Conservation (phyloP, 2,113 vertebrate species). For the Thalassarche chlororhynchos region DNA sequence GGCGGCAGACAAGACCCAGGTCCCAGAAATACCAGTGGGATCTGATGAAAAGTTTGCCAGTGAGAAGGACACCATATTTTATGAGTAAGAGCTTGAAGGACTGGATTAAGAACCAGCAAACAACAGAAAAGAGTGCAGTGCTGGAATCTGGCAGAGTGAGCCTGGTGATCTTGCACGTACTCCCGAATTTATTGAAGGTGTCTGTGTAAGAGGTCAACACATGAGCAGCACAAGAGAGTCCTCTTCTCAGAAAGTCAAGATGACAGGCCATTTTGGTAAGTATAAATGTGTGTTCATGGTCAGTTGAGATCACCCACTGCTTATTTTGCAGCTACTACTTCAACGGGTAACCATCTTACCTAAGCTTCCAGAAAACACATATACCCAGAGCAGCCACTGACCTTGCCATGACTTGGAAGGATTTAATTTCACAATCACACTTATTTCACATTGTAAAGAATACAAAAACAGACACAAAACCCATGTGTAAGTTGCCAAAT, state of each 20-base stretch:
- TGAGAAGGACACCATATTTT: not conserved
- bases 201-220: not conserved
- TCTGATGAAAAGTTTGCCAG: not conserved
- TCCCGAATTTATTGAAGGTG: not conserved
- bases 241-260: not conserved
- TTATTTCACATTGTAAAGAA: not conserved
- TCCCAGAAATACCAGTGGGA: not conserved
- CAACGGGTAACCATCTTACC: not conserved
- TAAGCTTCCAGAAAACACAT: not conserved
- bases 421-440: not conserved
- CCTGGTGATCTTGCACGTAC: not conserved
- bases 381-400: not conserved
- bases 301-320: not conserved
- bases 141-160: not conserved
- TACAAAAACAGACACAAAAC: not conserved
- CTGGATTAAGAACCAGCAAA: not conserved
- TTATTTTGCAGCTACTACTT: not conserved
- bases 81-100: not conserved
- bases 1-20: not conserved
- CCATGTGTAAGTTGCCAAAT: not conserved
- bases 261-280: not conserved
- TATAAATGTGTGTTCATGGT: not conserved
- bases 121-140: not conserved
- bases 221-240: not conserved
- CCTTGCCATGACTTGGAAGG: not conserved